phyloP scores from a whole-genome alignment of 1,140 invertebrate genomes.

The Stenopsyche tienmushanensis region DNA sequence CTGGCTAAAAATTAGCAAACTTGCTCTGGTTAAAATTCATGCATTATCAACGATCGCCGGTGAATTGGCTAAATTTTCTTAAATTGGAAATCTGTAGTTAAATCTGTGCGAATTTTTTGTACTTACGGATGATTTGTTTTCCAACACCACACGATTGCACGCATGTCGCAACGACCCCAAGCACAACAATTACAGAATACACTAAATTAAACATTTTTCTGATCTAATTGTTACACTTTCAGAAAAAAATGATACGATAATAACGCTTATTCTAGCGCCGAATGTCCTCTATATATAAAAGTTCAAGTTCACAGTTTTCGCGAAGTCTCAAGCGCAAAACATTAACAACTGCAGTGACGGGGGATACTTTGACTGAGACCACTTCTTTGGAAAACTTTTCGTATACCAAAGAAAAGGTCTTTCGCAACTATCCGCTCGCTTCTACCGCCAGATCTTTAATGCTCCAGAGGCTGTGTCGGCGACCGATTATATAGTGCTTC shows the following conservation, averaged over 20 bases:
- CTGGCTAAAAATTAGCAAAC: too few relatives aligned
- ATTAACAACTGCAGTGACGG: not conserved
- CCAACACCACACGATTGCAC: conserved; percentile 27
- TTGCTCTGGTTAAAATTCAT: too few relatives aligned
- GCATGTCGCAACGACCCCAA: conserved; percentile 17
- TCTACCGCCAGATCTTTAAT: conserved; percentile 37
- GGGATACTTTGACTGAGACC: conserved; percentile 36
- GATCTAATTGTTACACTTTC: not conserved
- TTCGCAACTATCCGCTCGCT: conserved; percentile 34
- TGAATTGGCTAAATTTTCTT: too few relatives aligned
- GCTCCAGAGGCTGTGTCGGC: not conserved
- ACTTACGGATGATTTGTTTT: conserved; percentile 40
- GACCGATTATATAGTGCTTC: conserved; percentile 25
- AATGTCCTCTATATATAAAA: conserved; percentile 9
- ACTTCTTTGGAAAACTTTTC: conserved; percentile 35
- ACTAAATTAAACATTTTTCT: conserved; percentile 27
- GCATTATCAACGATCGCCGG: too few relatives aligned
- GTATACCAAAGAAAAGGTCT: conserved; percentile 35
- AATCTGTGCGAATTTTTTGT: conserved; percentile 11
- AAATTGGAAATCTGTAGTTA: too few relatives aligned
- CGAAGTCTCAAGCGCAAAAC: not conserved
- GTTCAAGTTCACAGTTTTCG: not conserved
- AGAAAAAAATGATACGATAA: not conserved
- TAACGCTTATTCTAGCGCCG: not conserved
- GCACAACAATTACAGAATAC: conserved; percentile 36